Evolutionary conservation across 2,113 vertebrate species (phyloP), one percentile per base, ranked within the genome.

Genomic region (Rhea americana): DNA sequence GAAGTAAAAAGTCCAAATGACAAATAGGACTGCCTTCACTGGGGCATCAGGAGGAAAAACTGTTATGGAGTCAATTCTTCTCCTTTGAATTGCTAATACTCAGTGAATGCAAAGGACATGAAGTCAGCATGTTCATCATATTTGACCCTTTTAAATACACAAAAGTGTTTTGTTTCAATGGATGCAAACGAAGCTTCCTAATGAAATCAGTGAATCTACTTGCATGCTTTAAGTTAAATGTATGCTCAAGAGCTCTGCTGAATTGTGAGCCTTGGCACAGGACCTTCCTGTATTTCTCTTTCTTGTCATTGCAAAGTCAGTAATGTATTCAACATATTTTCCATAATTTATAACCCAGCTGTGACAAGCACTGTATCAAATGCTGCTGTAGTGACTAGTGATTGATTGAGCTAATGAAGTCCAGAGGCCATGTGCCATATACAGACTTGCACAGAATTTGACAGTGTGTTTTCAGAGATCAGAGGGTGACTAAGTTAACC

Each of bases 361-460:
- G 18, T 89, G 67, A 74, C 55, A 82, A 82, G 59, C 75, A 30
- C 53, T 62, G 35, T 68, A 61, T 93, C 28, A 79, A 84, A 65
- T 89, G 58, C 53, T 93, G 25, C 48, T 79, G 18, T 65, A 61
- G 19, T n/a, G 37, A 41, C 37, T 66, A 45, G 50, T 85, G 61
- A 61, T 82, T 89, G 81, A 78, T 65, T 20, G 73, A 87, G 74
- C 35, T 92, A 79, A 85, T 75, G 39, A 92, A 89, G 51, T 78
- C 53, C 48, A 67, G 66, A 58, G 59, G 24, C 61, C 47, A 35
- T 21, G 28, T 63, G 71, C 41, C 71, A 14, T 81, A 67, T 32
- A 65, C 28, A 41, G 30, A 16, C 68, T 68, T n/a, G 79, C n/a
- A 67, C 65, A 47, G 56, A 67, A 55, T 87, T 56, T 32, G 43